Percentiles rank a stretch among this genome's conserved stretches.
Evolutionary conservation across 2,113 vertebrate species (phyloP).

Genomic region (Sinocyclocheilus rhinocerous): DNA sequence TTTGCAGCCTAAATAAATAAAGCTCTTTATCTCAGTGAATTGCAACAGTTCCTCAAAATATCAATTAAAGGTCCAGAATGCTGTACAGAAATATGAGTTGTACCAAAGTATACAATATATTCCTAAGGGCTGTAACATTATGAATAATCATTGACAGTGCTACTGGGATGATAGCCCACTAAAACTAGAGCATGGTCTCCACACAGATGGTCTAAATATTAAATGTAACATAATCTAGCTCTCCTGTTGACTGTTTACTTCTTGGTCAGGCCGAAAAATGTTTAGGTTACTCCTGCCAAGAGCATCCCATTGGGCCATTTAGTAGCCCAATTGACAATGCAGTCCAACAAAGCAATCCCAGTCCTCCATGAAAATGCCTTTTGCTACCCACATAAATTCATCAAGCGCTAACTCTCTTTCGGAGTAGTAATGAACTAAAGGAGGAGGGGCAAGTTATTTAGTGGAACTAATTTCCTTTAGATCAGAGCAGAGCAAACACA

Average conservation of each 20-base stretch:
- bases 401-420: constrained; percentile 51
- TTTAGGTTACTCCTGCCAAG: constrained; percentile 35
- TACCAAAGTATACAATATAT: not conserved
- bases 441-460: constrained; percentile 31
- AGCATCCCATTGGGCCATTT: constrained; percentile 45
- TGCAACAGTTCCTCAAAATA: not conserved
- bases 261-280: constrained; percentile 36
- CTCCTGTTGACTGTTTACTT: constrained; percentile 26
- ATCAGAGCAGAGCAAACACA: constrained; percentile 22
- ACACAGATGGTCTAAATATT: constrained; percentile 29
- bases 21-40: not conserved
- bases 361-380: constrained; percentile 46
- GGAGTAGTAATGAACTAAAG: constrained; percentile 32
- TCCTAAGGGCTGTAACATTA: not conserved
- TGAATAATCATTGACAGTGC: constrained; percentile 6
- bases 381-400: constrained; percentile 50
- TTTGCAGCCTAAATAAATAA: not conserved
- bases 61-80: not conserved
- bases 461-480: constrained; percentile 45
- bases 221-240: constrained; percentile 28
- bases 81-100: not conserved
- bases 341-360: constrained; percentile 41
- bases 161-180: constrained; percentile 11
- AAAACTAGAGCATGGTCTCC: not conserved
- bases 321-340: constrained; percentile 38